phyloP scores from a whole-genome alignment of 2,797 vertebrate species.

The Orestias chungarensis region DNA sequence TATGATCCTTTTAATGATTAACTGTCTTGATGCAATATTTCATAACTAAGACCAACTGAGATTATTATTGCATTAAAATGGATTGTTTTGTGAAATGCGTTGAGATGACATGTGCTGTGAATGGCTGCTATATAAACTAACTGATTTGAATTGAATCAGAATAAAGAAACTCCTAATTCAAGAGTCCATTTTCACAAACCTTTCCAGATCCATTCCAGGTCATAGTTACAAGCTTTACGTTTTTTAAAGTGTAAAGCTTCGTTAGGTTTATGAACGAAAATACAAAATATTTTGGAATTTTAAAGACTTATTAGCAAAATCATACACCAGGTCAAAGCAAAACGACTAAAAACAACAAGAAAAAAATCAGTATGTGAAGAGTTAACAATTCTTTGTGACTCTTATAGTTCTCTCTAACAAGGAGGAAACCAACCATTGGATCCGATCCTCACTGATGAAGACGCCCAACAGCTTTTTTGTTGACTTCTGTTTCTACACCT shows the following conservation, averaged over 20 bases:
- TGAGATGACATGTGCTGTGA: too few species aligned
- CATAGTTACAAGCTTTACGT: too few species aligned
- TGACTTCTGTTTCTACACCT: not conserved
- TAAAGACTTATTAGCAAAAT: not conserved
- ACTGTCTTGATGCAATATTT: too few species aligned
- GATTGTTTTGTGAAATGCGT: too few species aligned
- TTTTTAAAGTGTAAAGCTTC: too few species aligned
- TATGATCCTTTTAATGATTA: too few species aligned
- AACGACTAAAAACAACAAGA: not conserved
- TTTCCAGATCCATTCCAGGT: not conserved
- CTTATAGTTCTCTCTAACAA: not conserved
- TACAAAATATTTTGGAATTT: not conserved
- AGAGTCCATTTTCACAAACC: not conserved
- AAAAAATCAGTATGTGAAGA: not conserved
- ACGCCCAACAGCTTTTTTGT: not conserved
- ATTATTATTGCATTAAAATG: too few species aligned
- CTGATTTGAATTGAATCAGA: too few species aligned
- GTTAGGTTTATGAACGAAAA: too few species aligned
- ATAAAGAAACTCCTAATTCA: not conserved
- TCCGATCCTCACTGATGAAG: not conserved
- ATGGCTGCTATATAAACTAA: too few species aligned
- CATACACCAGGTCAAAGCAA: not conserved
- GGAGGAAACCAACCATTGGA: not conserved
- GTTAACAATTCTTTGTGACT: not conserved
- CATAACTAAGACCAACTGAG: too few species aligned